phyloP scores from a whole-genome alignment of 2,797 vertebrate genomes.

The Petrocephalus schoutedeni region DNA sequence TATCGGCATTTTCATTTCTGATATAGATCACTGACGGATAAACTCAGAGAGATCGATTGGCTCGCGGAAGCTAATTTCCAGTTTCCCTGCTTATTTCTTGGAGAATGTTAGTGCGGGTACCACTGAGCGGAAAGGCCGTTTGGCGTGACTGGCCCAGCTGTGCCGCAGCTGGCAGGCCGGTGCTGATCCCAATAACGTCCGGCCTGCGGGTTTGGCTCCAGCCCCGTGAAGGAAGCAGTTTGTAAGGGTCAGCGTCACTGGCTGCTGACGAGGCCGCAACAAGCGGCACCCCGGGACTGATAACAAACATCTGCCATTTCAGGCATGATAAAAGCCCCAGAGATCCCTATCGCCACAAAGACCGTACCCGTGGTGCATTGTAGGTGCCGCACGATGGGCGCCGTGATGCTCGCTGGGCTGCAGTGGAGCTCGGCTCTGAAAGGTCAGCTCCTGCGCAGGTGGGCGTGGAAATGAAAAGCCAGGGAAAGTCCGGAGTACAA shows the following conservation, averaged over 20 bases:
- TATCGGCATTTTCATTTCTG: not conserved
- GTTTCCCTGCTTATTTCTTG: not conserved
- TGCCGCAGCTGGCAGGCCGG: not conserved
- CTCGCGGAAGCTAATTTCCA: not conserved
- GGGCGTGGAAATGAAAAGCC: not conserved
- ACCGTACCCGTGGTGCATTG: not conserved
- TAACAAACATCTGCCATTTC: conserved; percentile 4
- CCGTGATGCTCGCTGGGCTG: not conserved
- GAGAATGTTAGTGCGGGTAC: not conserved
- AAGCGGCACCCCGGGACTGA: not conserved
- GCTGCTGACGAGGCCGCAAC: not conserved
- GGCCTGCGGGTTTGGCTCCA: not conserved
- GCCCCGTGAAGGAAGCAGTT: not conserved
- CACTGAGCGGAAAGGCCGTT: not conserved
- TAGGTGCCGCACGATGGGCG: not conserved
- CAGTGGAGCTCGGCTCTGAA: conserved; percentile 1
- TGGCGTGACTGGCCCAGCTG: not conserved
- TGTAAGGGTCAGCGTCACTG: not conserved
- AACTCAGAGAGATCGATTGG: not conserved
- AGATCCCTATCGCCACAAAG: not conserved
- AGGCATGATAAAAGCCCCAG: not conserved
- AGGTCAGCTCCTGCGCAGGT: conserved; percentile 9
- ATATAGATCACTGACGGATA: not conserved
- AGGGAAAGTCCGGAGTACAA: not conserved
- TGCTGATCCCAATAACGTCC: not conserved